Base-by-base conservation (phyloP, 2,888 invertebrate species). In the Pantelozetes paolii region DNA sequence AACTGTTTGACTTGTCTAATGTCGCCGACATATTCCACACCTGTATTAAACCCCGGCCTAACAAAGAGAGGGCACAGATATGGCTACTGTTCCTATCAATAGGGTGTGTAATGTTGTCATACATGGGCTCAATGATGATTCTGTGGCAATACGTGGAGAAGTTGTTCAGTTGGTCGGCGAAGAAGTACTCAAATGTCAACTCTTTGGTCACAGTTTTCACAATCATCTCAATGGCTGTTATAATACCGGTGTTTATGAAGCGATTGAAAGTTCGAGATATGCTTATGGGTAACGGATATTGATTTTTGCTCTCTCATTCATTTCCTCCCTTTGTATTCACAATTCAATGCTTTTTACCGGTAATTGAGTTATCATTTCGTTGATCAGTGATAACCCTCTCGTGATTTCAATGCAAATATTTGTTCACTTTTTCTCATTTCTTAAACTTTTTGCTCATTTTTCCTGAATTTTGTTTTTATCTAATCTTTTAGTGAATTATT, bases 71-170 rank as follows among this genome's bases (percentile, higher is more conserved):
- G 26, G 18, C 42, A 15, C 71, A 57, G 26, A 69, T 77, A n/a
- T 77, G 76, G 77, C 36, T 76, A 2, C 36, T 77, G 23, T 40
- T 77, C 13, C 70, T 75, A 1, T 75, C 75, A 9, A 76, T 64
- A 20, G n/a, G 28, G 20, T 70, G 36, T 32, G 30, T 73, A 6
- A 40, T 73, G 67, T 20, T 73, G 23, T 36, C 67, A n/a, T 73
- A 73, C 45, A 71, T 73, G 73, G 69, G 69, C 23, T 48, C 73
- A 26, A 36, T 69, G 32, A 48, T 73, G 15, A 69, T 73, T 48
- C 45, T 73, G 18, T 73, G 73, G 73, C 67, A 67, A 54, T 73
- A 73, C 45, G 73, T 73, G 2, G 73, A 73, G 26, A 73, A 73
- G 30, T 20, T 73, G 40, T 73, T 42, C 67, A 73, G 73, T 45